Evolutionary conservation across 2,888 invertebrate genomes (phyloP).

Genomic region (Ophion ventricosus): DNA sequence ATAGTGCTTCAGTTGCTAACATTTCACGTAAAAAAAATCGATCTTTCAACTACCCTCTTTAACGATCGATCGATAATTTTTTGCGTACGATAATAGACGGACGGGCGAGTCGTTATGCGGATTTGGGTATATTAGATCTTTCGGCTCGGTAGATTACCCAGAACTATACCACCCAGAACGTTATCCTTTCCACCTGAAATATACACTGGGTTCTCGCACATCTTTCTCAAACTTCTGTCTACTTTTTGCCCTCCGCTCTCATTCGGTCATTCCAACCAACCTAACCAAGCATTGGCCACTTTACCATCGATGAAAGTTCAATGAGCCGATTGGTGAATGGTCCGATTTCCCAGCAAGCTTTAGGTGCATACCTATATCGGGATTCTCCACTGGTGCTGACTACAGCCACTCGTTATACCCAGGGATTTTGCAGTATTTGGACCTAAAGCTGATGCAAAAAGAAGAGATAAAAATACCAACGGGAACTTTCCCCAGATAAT

Average conservation of each 20-base stretch:
- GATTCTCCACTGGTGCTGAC: constrained; percentile 15
- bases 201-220: constrained; percentile 10
- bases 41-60: no score
- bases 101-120: no score
- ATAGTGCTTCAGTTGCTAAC: no score
- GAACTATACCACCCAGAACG: constrained; percentile 54
- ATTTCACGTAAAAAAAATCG: no score
- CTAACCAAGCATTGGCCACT: constrained; percentile 33
- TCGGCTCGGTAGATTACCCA: constrained; percentile 76
- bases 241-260: constrained; percentile 56
- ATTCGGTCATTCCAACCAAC: constrained; percentile 13
- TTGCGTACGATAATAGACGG: no score
- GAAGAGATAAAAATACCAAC: constrained; percentile 10
- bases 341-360: constrained; percentile 68
- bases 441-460: constrained; percentile 8
- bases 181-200: constrained; percentile 55
- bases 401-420: constrained; percentile 32
- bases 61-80: background rate
- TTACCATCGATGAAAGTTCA: constrained; percentile 72
- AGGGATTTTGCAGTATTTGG: constrained; percentile 28
- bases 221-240: constrained; percentile 42
- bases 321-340: constrained; percentile 70
- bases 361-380: background rate
- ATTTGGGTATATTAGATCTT: constrained; percentile 79
- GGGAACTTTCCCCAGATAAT: constrained; percentile 41